Percentiles rank a stretch among this genome's conserved stretches.
phyloP scores from a whole-genome alignment of 2,113 vertebrate genomes.

The Tychaedon coryphoeus region DNA sequence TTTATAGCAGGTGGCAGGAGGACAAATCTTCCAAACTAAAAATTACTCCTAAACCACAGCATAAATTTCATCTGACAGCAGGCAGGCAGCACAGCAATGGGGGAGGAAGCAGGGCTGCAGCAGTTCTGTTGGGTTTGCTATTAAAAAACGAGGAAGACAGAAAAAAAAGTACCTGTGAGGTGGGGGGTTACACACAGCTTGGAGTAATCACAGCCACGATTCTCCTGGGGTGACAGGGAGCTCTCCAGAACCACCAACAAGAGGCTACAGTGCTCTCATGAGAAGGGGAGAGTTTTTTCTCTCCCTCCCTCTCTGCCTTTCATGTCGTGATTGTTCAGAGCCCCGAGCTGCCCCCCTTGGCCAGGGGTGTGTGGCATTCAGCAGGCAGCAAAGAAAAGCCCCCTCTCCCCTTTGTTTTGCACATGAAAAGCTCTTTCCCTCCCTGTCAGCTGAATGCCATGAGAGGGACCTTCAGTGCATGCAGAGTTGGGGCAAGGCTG shows the following conservation, averaged over 20 bases:
- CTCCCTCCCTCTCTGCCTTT: slow-evolving; percentile 8
- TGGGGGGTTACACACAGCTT: background rate
- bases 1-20: slow-evolving; percentile 34
- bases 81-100: background rate
- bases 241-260: background rate
- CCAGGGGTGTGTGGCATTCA: background rate
- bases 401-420: background rate
- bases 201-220: background rate
- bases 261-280: slow-evolving; percentile 6
- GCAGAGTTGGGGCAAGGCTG: background rate
- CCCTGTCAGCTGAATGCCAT: background rate
- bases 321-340: background rate
- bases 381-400: background rate
- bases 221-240: background rate
- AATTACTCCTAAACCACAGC: slow-evolving; percentile 49
- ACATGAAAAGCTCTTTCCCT: slow-evolving; percentile 7
- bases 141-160: slow-evolving; percentile 7
- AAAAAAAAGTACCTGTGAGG: background rate
- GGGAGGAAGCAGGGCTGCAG: background rate
- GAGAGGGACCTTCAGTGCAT: background rate
- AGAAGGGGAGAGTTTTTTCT: background rate
- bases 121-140: background rate
- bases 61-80: slow-evolving; percentile 56
- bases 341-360: slow-evolving; percentile 15
- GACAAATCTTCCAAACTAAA: slow-evolving; percentile 46